Evolutionary conservation across 2,797 vertebrate species (phyloP), one percentile per base, ranked within the genome.

Genomic region (Characodon lateralis): DNA sequence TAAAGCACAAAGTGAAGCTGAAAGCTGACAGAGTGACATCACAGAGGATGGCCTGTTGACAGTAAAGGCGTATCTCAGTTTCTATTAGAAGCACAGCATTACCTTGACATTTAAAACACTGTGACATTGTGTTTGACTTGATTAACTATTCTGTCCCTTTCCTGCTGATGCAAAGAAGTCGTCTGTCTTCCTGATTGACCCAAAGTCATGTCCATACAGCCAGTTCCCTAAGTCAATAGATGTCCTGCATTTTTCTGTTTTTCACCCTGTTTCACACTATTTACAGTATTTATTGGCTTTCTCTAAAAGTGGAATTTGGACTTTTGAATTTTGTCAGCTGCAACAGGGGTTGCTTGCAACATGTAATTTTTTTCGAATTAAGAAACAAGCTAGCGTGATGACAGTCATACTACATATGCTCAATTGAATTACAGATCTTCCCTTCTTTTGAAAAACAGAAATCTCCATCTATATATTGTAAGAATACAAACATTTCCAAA

Each of bases 71-170:
- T 63, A 22, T 51, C 43, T 82, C 35, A 3, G 28, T 69, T 74
- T 83, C 83, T 65, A 46, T 77, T 70, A 46, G 72, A 18, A 66
- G 77, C 63, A 6, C 68, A 46, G 13, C 43, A 3, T 69, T 41
- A 46, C 71, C 77, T 80, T 78, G 71, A 63, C 35, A 68, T 70
- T 56, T 55, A 72, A 61, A 78, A 65, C 59, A 14, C 55, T 22
- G 65, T 58, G 74, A 77, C 77, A 81, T 70, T 77, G 35, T 71
- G 59, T 82, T 80, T 84, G 75, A 78, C 31, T 31, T 26, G 78
- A 83, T 78, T 73, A 70, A 78, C 76, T 71, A 70, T 26, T 58
- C 69, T 70, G 50, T 71, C 41, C 43, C 59, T 85, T 81, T 84
- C 69, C 81, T 75, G 71, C 76, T 75, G 79, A 78, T 69, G 71